Evolutionary conservation across 1,140 invertebrate species (phyloP), one percentile per base, ranked within the genome.

Genomic region (Maniola jurtina): DNA sequence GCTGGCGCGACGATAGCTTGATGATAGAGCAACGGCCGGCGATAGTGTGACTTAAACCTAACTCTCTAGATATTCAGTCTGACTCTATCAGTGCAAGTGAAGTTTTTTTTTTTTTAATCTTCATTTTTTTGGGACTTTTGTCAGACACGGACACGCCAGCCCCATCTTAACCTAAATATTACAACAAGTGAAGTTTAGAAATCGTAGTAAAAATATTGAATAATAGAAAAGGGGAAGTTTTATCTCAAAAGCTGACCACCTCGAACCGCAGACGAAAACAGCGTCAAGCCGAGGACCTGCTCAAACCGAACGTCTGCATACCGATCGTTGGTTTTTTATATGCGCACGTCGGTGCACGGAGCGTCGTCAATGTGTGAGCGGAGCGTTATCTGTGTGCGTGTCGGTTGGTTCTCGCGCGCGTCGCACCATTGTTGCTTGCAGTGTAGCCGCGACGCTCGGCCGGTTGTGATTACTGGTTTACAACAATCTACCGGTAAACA

Each of bases 261-360:
- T 86, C 69, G 85, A 73, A 86, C 84, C 83, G 88, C 86, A 89
- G 86, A 90, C 88, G 84, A 89, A 90, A 88, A 89, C 88, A 89
- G 86, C 86, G 84, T 85, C 86, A 89, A 87, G 84, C 84, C 83
- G 83, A 84, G 86, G 84, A 86, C 86, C 86, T 87, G 85, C 86
- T 89, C 86, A 86, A 86, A 90, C 84, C 86, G 83, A 89, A 89
- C 86, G 88, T 90, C 88, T 90, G 86, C 88, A 90, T 90, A 90
- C 88, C 88, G 85, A 90, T 90, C 88, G 86, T 83, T 83, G 79
- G 86, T 90, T 90, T 90, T 90, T 90, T 89, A 88, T 85, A 86
- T 76, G 79, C 79, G 80, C 73, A 73, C 73, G 80, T 84, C 81
- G 77, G 83, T 86, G 80, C 84, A 87, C 83, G 79, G 72, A 68